A percentile compares a stretch with the other conserved stretches of the same genome.
Evolutionary conservation across 2,888 invertebrate genomes (phyloP).

Genomic region (Rhamphomyia laevipes): DNA sequence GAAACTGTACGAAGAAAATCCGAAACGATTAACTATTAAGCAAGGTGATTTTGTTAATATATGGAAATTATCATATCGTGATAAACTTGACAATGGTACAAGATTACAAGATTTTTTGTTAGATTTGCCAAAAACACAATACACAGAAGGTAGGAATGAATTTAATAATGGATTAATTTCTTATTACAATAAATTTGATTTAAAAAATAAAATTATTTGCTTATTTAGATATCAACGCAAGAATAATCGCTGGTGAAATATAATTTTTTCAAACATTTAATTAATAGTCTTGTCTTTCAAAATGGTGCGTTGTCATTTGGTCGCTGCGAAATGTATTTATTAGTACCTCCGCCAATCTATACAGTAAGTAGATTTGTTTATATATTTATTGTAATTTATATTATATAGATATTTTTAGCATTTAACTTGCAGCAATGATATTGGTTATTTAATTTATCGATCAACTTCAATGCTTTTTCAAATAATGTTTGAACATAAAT

Average conservation of each 20-base stretch:
- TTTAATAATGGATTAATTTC: too few relatives aligned
- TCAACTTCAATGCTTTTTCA: slow-evolving; percentile 52
- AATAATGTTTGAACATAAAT: slow-evolving; percentile 50
- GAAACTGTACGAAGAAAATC: slow-evolving; percentile 23
- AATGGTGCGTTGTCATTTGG: slow-evolving; percentile 45
- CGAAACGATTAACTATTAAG: slow-evolving; percentile 24
- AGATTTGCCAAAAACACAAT: slow-evolving; percentile 39
- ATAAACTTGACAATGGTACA: slow-evolving; percentile 45
- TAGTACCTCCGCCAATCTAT: slow-evolving; percentile 48
- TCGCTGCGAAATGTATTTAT: slow-evolving; percentile 49
- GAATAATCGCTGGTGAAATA: slow-evolving; percentile 42
- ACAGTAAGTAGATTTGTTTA: slow-evolving; percentile 40
- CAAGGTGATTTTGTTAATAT: slow-evolving; percentile 47
- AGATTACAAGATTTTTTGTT: slow-evolving; percentile 43
- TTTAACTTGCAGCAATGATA: slow-evolving; percentile 44
- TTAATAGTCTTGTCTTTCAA: slow-evolving; percentile 48
- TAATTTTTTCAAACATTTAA: slow-evolving; percentile 49
- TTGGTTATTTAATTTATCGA: slow-evolving; percentile 43
- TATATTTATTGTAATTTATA: background rate
- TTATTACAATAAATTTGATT: slow-evolving; percentile 18
- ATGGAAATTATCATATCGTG: slow-evolving; percentile 45
- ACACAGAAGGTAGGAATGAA: slow-evolving; percentile 39
- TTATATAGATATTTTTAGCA: slow-evolving; percentile 34
- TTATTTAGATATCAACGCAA: slow-evolving; percentile 46
- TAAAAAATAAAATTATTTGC: slow-evolving; percentile 37